Conservation (phyloP, 2,797 vertebrate genomes). For the Staurois parvus region DNA sequence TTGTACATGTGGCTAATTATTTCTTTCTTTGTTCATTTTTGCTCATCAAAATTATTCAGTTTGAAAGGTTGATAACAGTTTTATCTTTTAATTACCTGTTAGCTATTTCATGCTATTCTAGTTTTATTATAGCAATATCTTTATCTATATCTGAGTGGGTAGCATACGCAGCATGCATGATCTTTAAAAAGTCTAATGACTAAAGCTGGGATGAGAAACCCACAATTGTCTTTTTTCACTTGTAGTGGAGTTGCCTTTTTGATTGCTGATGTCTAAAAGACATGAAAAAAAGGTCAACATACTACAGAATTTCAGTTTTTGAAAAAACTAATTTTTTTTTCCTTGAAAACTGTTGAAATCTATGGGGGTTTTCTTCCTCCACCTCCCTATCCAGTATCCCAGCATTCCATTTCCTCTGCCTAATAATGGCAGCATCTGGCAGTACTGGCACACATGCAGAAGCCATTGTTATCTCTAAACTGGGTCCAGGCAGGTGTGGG, state of each 20-base stretch:
- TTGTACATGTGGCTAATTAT: slow-evolving; percentile 44
- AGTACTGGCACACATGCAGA: too few species aligned
- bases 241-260: neutral
- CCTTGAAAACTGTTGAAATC: too few species aligned
- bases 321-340: too few species aligned
- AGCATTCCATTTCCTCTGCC: too few species aligned
- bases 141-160: slow-evolving; percentile 30
- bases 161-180: slow-evolving; percentile 16
- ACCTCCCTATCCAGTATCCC: too few species aligned
- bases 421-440: too few species aligned
- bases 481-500: too few species aligned
- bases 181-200: slow-evolving; percentile 2
- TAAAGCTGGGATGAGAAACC: neutral
- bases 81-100: slow-evolving; percentile 57
- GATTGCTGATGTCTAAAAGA: too few species aligned
- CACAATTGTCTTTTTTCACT: neutral
- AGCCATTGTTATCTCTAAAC: too few species aligned
- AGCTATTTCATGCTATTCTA: slow-evolving; percentile 38
- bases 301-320: too few species aligned
- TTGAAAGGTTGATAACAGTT: slow-evolving; percentile 43
- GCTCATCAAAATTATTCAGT: slow-evolving; percentile 41
- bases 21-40: slow-evolving; percentile 32
- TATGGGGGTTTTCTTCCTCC: too few species aligned
- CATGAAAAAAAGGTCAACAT: neutral
- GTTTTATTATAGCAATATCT: slow-evolving; percentile 26